Base-by-base conservation (phyloP, 2,888 invertebrate species). In the Apodemia mormo region DNA sequence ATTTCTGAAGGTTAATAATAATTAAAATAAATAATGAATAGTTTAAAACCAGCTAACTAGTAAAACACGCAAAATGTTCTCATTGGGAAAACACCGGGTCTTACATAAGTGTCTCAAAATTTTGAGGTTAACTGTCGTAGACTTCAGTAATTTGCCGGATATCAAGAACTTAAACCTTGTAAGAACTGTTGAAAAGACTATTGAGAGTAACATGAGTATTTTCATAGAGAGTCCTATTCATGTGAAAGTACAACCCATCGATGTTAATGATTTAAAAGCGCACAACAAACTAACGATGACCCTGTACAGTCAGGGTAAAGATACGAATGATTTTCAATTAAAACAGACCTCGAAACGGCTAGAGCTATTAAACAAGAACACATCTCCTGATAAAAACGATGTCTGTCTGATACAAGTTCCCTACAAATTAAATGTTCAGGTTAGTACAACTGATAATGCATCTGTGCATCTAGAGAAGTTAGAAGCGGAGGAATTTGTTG, bases 221-320 rank as follows among this genome's bases (percentile, higher is more conserved):
- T 93, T 92, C 71, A 89, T 94, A 29, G 94, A 92, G 90, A 94
- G 93, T 71, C 94, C 94, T 43, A 93, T 94, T 77, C 93, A 93
- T 76, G 93, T 94, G 65, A 92, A 89, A 76, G 85, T 94, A 65
- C 85, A 88, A 73, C 93, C 94, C 2, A 92, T 94, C 72, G 93
- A 94, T 73, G 88, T 91, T 0, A 88, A 91, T 70, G 90, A 92
- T 72, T 69, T 90, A 52, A 87, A 76, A 66, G 88, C 92, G 68
- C 93, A 94, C 71, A 86, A 93, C 76, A 92, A 83, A 76, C 78
- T 94, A 65, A 90, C 89, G 71, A 92, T 94, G 89, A 89, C 87
- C 73, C 77, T 94, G 54, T 93, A 92, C 73, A 92, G 93, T 76
- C 85, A 84, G 79, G 92, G 92, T 22, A 91, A 89, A 74, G 89